Evolutionary conservation across 2,888 invertebrate species (phyloP), one percentile per base, ranked within the genome.

Genomic region (Agrochola circellaris): DNA sequence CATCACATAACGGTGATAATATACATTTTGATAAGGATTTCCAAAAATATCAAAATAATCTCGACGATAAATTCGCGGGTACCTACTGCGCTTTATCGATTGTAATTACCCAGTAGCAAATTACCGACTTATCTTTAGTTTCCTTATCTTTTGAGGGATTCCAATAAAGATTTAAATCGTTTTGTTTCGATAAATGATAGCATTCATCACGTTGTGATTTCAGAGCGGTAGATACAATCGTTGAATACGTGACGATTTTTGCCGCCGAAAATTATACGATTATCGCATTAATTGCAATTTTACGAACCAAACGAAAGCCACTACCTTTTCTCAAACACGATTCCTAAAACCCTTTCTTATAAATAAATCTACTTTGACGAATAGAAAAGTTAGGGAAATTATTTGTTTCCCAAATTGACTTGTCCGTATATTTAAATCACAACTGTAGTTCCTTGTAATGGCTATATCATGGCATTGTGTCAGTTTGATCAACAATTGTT

Each of bases 101-200:
- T 26, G n/a, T 20, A 69, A 66, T 66, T 84, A 48, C 23, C 70
- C 81, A 71, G 81, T 84, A 75, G 82, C 84, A 56, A 54, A 60
- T 70, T 26, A 54, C 56, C 61, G 65, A 38, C n/a, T 71, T 62
- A 81, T 80, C 69, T 38, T 54, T 70, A 48, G n/a, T n/a, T 45
- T 45, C 3, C 23, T 54, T 70, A 84, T 82, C 70, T 62, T 51
- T 70, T 67, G 20, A 51, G 26, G 34, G 34, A 66, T 73, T 58
- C 34, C n/a, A 72, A 58, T 34, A 61, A 64, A 82, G n/a, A 67
- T 45, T 66, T 42, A 26, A 61, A 67, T 66, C 45, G 2, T 38
- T 70, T 68, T 23, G 13, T 64, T 48, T 42, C 54, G 56, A 67
- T 69, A 58, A 61, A 45, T 9, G 11, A 69, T 73, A 66, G 15